A percentile compares a stretch with the other conserved stretches of the same genome.
Conservation (phyloP, 2,797 vertebrate species). For the Margarornis squamiger region DNA sequence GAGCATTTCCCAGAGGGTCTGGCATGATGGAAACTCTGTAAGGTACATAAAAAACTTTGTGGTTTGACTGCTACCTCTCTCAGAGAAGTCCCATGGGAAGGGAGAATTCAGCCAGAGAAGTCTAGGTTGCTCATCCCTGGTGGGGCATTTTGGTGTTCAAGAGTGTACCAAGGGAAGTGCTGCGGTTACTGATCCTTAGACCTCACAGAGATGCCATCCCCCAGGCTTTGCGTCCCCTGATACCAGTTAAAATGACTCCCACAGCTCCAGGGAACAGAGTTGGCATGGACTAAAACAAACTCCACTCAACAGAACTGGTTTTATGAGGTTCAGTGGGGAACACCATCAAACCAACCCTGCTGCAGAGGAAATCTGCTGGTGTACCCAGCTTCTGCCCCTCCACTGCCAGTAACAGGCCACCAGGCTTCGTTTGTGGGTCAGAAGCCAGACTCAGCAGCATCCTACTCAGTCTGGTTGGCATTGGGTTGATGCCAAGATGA, state of each 20-base stretch:
- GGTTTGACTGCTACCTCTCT: neutral
- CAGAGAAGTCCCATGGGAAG: neutral
- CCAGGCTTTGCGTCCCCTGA: neutral
- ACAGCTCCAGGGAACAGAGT: neutral
- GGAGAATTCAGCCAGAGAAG: neutral
- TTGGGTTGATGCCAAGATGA: constrained; percentile 4
- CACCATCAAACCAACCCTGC: neutral
- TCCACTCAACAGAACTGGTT: neutral
- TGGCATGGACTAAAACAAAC: neutral
- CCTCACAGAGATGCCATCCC: neutral
- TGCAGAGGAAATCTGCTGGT: neutral
- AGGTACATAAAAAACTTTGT: neutral
- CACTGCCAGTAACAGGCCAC: neutral
- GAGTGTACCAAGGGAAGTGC: neutral
- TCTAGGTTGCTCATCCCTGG: neutral
- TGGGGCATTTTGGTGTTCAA: neutral
- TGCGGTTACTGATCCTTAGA: neutral
- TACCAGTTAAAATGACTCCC: neutral
- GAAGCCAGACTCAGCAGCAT: neutral
- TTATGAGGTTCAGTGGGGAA: neutral
- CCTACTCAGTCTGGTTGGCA: neutral
- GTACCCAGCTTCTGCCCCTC: neutral
- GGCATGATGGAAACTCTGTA: neutral
- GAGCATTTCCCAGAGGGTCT: constrained; percentile 12
- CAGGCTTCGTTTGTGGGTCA: neutral